phyloP scores from a whole-genome alignment of 1,140 invertebrate species.

The Tenebrio molitor region DNA sequence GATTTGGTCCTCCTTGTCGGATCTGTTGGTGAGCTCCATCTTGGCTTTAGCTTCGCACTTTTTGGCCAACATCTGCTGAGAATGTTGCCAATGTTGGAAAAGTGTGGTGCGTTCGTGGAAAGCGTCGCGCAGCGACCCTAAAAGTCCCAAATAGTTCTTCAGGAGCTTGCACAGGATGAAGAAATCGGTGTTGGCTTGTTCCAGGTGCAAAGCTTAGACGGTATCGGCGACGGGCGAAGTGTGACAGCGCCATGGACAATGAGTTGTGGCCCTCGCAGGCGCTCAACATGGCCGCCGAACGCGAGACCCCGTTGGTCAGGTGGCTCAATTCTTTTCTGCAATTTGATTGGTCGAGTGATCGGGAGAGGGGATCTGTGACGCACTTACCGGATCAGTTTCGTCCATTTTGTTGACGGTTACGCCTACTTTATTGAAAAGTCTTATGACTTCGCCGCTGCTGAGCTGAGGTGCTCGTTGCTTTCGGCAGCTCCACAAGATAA shows the following conservation, averaged over 20 bases:
- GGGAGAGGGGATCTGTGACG: not conserved
- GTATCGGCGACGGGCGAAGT: slow-evolving; percentile 92
- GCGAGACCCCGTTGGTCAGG: slow-evolving; percentile 85
- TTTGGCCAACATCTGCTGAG: slow-evolving; percentile 93
- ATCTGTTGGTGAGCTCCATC: slow-evolving; percentile 84
- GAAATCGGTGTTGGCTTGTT: slow-evolving; percentile 96
- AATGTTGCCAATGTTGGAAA: slow-evolving; percentile 98
- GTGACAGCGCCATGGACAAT: slow-evolving; percentile 91
- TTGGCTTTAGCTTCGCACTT: slow-evolving; percentile 95
- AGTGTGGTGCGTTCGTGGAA: slow-evolving; percentile 98
- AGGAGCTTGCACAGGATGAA: slow-evolving; percentile 93
- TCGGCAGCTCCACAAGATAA: slow-evolving; percentile 84
- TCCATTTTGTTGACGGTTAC: slow-evolving; percentile 99
- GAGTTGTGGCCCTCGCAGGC: slow-evolving; percentile 96
- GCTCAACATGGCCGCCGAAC: slow-evolving; percentile 91
- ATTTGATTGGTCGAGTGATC: slow-evolving; percentile 6
- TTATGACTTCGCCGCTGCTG: slow-evolving; percentile 95
- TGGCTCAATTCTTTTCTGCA: slow-evolving; percentile 86
- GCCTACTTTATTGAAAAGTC: slow-evolving; percentile 96
- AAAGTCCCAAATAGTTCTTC: slow-evolving; percentile 95
- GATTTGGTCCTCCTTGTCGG: slow-evolving; percentile 91
- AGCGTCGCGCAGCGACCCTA: slow-evolving; percentile 96
- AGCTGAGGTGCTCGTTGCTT: slow-evolving; percentile 95
- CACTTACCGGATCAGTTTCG: slow-evolving; percentile 93
- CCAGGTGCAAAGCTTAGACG: slow-evolving; percentile 88